Conservation (phyloP, 2,113 vertebrate genomes). For the Caranx ignobilis region DNA sequence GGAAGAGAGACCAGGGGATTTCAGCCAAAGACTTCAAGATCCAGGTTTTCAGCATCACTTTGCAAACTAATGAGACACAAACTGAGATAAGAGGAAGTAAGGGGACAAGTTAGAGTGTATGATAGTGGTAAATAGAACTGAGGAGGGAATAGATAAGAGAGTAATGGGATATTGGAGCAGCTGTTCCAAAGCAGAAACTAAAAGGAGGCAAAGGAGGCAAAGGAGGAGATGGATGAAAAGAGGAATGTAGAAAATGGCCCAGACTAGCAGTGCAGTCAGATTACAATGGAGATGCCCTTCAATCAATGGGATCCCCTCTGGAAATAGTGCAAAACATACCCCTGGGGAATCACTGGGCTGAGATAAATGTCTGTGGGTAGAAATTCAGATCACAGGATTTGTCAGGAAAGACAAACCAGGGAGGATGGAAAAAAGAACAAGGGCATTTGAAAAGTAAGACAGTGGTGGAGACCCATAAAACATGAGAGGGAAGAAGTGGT, state of each 20-base stretch:
- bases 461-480: conserved; percentile 28
- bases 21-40: neutral
- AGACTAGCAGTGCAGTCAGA: conserved; percentile 22
- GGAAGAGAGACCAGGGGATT: neutral
- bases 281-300: conserved; percentile 52
- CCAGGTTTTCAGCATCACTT: neutral
- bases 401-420: conserved; percentile 28
- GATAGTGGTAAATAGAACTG: neutral
- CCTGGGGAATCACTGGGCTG: conserved; percentile 16
- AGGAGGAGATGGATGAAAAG: neutral
- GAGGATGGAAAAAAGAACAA: conserved; percentile 7
- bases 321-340: conserved; percentile 16
- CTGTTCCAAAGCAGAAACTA: conserved; percentile 1
- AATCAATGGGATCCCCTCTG: conserved; percentile 28
- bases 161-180: conserved; percentile 14
- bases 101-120: neutral
- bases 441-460: conserved; percentile 30
- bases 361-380: conserved; percentile 14
- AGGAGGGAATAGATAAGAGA: conserved; percentile 18
- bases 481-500: neutral
- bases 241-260: neutral
- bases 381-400: conserved; percentile 33
- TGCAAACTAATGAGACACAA: conserved; percentile 14
- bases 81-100: neutral
- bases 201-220: neutral